Evolutionary conservation across 2,113 vertebrate genomes (phyloP).

Genomic region (Cricetomys ansorgei): DNA sequence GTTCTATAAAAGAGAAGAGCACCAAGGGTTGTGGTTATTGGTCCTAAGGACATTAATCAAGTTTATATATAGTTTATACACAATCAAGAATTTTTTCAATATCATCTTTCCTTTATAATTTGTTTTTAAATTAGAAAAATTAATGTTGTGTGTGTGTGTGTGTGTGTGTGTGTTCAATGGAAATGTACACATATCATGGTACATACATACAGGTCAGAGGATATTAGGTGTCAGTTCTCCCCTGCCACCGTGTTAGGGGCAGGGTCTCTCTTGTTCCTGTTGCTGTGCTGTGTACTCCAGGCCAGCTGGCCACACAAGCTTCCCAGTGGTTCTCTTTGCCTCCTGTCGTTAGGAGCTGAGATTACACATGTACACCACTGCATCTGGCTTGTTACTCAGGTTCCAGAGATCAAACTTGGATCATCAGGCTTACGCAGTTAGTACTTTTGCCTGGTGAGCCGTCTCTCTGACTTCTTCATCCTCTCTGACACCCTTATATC

Average conservation of each 20-base stretch:
- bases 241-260: neutral
- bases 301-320: neutral
- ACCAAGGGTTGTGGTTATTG: neutral
- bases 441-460: neutral
- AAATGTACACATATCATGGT: neutral
- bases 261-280: neutral
- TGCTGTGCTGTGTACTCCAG: neutral
- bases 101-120: neutral
- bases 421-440: neutral
- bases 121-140: neutral
- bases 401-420: neutral
- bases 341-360: neutral
- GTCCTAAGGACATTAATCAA: neutral
- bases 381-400: neutral
- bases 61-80: neutral
- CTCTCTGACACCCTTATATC: neutral
- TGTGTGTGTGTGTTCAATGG: neutral
- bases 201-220: neutral
- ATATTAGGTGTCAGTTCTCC: neutral
- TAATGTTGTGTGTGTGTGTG: neutral
- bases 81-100: constrained; percentile 9
- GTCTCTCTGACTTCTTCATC: neutral
- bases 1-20: neutral
- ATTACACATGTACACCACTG: neutral
- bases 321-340: neutral